Conservation (phyloP, 2,888 invertebrate species). For the Dynastes hyllus region DNA sequence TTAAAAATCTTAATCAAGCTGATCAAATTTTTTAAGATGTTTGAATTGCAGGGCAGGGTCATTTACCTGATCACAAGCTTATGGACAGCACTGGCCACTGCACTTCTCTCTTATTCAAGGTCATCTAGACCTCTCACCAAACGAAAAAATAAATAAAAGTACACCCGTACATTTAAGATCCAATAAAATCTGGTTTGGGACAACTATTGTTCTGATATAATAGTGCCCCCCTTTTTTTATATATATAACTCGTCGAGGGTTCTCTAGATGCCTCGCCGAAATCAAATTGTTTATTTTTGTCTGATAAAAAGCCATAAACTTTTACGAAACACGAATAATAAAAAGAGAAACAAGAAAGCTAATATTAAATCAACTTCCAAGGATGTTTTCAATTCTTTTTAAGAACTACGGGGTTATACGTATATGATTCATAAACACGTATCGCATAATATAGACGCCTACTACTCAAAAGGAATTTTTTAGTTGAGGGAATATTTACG, state of each 20-base stretch:
- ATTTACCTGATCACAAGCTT: conserved; percentile 59
- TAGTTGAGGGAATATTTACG: no score
- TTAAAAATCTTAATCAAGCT: conserved; percentile 26
- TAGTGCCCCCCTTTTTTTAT: conserved; percentile 6
- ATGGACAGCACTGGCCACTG: conserved; percentile 59
- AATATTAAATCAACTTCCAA: neutral
- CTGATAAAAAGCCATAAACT: conserved; percentile 3
- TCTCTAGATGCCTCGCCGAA: neutral
- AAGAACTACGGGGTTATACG: no score
- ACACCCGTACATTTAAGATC: conserved; percentile 19
- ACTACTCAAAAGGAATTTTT: no score
- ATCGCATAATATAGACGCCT: no score
- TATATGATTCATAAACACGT: no score
- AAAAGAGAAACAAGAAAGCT: neutral
- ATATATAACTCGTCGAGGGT: neutral
- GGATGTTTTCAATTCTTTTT: neutral
- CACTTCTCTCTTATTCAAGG: conserved; percentile 61
- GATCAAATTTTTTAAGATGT: conserved; percentile 47
- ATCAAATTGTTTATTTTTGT: conserved; percentile 23
- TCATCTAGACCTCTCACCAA: conserved; percentile 62
- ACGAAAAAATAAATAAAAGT: conserved; percentile 53
- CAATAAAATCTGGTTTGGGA: neutral
- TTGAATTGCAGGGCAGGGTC: conserved; percentile 54
- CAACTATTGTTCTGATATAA: conserved; percentile 17
- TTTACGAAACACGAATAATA: neutral